Conservation (phyloP, 2,113 vertebrate genomes). For the Pampusana beccarii region DNA sequence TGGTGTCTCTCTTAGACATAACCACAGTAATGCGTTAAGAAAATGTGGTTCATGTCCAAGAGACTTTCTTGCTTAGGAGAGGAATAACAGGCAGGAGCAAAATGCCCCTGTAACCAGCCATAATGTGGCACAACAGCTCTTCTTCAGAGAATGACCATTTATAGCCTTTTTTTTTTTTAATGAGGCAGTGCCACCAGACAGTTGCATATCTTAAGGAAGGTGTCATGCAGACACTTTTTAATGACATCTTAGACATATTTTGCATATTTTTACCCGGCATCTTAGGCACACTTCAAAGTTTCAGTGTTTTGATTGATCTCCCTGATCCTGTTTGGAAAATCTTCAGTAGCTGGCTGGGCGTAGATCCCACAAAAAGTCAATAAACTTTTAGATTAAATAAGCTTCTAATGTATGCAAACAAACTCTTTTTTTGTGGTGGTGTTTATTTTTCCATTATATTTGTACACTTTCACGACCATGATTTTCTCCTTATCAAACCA, state of each 20-base stretch:
- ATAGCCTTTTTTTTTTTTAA: conserved; percentile 28
- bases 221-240: conserved; percentile 31
- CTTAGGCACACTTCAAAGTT: conserved; percentile 60
- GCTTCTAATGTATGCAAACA: neutral
- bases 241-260: conserved; percentile 48
- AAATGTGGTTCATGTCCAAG: neutral
- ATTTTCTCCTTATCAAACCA: conserved; percentile 2
- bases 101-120: neutral
- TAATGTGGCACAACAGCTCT: neutral
- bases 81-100: neutral
- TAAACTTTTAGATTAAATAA: conserved; percentile 35
- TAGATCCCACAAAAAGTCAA: conserved; percentile 32
- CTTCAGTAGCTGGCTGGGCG: conserved; percentile 5
- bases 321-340: conserved; percentile 29
- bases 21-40: neutral
- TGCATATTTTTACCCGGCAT: conserved; percentile 50
- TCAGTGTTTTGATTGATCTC: conserved; percentile 54
- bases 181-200: conserved; percentile 8
- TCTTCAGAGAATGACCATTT: conserved; percentile 41
- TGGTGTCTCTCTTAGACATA: neutral
- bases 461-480: neutral
- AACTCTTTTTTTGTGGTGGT: conserved; percentile 32
- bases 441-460: conserved; percentile 32
- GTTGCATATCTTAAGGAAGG: conserved; percentile 27
- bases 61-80: neutral